Conservation (phyloP, 2,797 vertebrate genomes). For the Parauchenoglanis punctatus region DNA sequence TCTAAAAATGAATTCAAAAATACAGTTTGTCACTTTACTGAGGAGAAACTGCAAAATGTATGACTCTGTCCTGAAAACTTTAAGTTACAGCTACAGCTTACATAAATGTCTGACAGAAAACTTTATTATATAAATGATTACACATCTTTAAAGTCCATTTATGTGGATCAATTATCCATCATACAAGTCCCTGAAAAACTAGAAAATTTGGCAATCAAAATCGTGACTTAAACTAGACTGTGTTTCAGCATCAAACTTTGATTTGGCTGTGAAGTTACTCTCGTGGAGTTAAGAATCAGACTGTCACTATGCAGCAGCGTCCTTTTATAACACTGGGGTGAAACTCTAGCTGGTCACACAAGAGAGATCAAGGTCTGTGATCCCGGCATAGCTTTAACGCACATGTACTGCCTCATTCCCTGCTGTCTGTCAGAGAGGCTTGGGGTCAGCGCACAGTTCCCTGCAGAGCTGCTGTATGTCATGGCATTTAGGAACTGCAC, state of each 20-base stretch:
- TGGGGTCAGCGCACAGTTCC: conserved; percentile 2
- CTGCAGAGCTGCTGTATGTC: conserved; percentile 12
- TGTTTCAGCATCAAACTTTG: not conserved
- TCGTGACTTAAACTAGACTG: not conserved
- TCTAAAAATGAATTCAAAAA: not conserved
- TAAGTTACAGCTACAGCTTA: not conserved
- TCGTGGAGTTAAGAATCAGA: not conserved
- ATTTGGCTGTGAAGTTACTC: conserved; percentile 3
- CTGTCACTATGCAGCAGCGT: conserved; percentile 33
- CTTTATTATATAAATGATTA: not conserved
- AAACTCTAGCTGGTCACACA: conserved; percentile 38
- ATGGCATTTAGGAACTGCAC: conserved; percentile 28
- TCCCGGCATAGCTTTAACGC: conserved; percentile 8
- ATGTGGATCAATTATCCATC: not conserved
- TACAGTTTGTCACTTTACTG: not conserved
- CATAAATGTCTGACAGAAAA: too few species aligned
- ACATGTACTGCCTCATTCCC: not conserved
- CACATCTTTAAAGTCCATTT: not conserved
- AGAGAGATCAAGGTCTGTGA: conserved; percentile 30
- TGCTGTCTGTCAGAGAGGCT: conserved; percentile 13
- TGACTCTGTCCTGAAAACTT: not conserved
- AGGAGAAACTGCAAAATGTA: not conserved
- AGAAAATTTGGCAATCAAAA: not conserved
- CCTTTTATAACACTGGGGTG: conserved; percentile 32
- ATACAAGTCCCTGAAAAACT: not conserved